Evolutionary conservation across 2,888 invertebrate genomes (phyloP).

Genomic region (Nomada hirtipes): DNA sequence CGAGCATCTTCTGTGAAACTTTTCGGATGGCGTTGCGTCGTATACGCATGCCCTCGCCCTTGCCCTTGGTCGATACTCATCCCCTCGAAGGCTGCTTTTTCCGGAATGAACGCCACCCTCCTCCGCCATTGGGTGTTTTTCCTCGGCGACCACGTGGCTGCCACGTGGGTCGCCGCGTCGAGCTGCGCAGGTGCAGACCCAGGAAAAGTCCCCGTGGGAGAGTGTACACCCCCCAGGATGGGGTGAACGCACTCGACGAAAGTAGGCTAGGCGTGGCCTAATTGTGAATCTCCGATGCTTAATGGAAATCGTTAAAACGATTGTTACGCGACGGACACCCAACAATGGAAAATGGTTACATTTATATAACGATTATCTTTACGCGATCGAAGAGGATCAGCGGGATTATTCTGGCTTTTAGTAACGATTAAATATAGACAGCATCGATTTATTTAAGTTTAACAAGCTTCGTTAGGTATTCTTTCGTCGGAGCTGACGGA

Average conservation of each 20-base stretch:
- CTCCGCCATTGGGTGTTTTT: conserved; percentile 44
- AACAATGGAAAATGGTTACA: background rate
- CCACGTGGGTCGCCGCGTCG: conserved; percentile 72
- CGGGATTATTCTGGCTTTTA: too few relatives aligned
- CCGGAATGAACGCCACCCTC: conserved; percentile 60
- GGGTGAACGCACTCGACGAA: conserved; percentile 74
- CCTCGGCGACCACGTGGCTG: conserved; percentile 75
- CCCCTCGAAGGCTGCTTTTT: conserved; percentile 70
- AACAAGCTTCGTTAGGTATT: too few relatives aligned
- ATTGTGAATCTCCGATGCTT: conserved; percentile 67
- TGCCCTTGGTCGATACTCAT: conserved; percentile 83
- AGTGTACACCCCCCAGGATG: conserved; percentile 53
- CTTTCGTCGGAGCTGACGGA: too few relatives aligned
- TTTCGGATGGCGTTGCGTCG: conserved; percentile 45
- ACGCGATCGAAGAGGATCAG: too few relatives aligned
- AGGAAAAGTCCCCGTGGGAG: conserved; percentile 64
- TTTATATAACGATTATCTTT: too few relatives aligned
- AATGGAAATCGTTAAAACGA: conserved; percentile 34
- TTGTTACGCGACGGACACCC: conserved; percentile 1
- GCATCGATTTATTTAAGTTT: too few relatives aligned
- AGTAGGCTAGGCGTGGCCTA: conserved; percentile 78
- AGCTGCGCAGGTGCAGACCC: conserved; percentile 73
- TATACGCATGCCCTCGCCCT: conserved; percentile 78
- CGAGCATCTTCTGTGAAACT: conserved; percentile 22
- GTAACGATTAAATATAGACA: too few relatives aligned